Evolutionary conservation across 2,797 vertebrate species (phyloP).

Genomic region (Erethizon dorsatum): DNA sequence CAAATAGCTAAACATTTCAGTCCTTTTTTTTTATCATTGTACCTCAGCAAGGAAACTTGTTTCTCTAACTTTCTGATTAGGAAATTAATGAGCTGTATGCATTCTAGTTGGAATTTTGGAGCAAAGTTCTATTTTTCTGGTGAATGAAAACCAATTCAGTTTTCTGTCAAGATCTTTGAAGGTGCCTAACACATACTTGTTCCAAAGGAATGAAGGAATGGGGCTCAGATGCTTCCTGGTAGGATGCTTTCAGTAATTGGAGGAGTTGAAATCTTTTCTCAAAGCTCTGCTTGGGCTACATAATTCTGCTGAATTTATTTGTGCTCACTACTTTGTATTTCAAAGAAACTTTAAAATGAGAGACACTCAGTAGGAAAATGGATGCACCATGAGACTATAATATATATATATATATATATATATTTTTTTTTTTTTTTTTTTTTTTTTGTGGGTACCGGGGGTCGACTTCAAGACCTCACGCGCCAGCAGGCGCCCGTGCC

Average conservation of each 20-base stretch:
- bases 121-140: slow-evolving; percentile 60
- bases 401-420: too few relatives aligned
- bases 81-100: slow-evolving; percentile 58
- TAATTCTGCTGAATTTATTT: slow-evolving; percentile 62
- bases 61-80: slow-evolving; percentile 63
- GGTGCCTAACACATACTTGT: slow-evolving; percentile 67
- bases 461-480: too few relatives aligned
- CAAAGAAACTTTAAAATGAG: slow-evolving; percentile 63
- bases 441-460: too few relatives aligned
- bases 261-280: slow-evolving; percentile 59
- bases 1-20: slow-evolving; percentile 62
- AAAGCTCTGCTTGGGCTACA: slow-evolving; percentile 51
- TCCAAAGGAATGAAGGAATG: not conserved
- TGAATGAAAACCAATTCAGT: slow-evolving; percentile 65
- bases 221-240: not conserved
- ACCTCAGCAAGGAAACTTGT: slow-evolving; percentile 39
- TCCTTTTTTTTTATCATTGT: slow-evolving; percentile 59
- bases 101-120: slow-evolving; percentile 72
- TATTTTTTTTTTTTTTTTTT: too few relatives aligned
- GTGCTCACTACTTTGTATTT: slow-evolving; percentile 65
- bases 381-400: not conserved
- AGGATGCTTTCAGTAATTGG: slow-evolving; percentile 42
- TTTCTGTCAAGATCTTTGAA: slow-evolving; percentile 11
- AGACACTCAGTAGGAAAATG: not conserved
- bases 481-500: too few relatives aligned